Evolutionary conservation across 2,888 invertebrate genomes (phyloP).

Genomic region (Tricholauxania praeusta): DNA sequence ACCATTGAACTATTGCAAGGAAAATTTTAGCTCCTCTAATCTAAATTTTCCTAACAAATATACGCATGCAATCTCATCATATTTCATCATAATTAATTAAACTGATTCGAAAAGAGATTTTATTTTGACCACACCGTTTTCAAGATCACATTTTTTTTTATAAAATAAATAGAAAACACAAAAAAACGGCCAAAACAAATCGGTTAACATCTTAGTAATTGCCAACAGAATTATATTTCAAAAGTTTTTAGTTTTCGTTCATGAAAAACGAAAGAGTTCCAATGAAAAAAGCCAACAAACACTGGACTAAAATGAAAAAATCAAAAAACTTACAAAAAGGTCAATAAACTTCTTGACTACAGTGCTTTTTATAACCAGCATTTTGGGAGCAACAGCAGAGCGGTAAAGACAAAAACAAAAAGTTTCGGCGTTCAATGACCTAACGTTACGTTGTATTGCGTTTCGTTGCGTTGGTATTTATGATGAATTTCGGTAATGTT

Average conservation of each 20-base stretch:
- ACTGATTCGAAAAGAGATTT: too few species aligned
- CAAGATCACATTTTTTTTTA: neutral
- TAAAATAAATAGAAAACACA: neutral
- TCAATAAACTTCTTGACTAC: slow-evolving; percentile 50
- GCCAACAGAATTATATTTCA: neutral
- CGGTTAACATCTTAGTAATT: neutral
- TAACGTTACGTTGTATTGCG: slow-evolving; percentile 13
- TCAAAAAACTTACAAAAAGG: slow-evolving; percentile 40
- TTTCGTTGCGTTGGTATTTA: neutral
- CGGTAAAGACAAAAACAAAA: slow-evolving; percentile 13
- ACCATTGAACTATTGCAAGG: too few species aligned
- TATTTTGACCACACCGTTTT: neutral
- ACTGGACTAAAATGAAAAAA: neutral
- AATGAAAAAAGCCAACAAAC: slow-evolving; percentile 17
- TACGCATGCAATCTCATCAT: too few species aligned
- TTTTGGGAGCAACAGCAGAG: slow-evolving; percentile 17
- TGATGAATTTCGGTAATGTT: slow-evolving; percentile 1
- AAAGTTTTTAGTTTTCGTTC: neutral
- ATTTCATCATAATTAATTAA: too few species aligned
- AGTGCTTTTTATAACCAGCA: slow-evolving; percentile 24
- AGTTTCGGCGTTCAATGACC: slow-evolving; percentile 38
- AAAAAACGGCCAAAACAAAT: neutral
- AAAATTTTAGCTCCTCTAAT: too few species aligned
- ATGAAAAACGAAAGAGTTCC: neutral
- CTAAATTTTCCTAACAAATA: too few species aligned